Conservation (phyloP, 1,140 invertebrate species). For the Hydropsyche tenuis region DNA sequence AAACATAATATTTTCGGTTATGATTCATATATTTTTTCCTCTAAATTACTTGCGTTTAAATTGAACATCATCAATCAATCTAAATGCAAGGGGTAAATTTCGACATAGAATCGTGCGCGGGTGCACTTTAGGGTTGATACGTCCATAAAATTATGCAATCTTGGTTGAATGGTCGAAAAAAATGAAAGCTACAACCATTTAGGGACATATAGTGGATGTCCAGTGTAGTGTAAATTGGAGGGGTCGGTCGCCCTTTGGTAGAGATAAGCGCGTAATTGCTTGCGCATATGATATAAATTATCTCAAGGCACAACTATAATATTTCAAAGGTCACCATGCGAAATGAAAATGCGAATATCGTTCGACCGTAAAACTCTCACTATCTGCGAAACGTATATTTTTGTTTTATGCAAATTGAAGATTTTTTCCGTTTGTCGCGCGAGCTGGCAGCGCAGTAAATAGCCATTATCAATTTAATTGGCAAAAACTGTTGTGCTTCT, state of each 20-base stretch:
- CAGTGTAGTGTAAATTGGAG: conserved; percentile 34
- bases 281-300: conserved; percentile 46
- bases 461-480: conserved; percentile 24
- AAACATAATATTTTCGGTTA: not conserved
- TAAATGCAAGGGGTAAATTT: too few species aligned
- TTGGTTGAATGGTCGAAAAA: not conserved
- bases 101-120: too few species aligned
- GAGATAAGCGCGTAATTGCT: conserved; percentile 35
- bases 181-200: conserved; percentile 13
- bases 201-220: conserved; percentile 4
- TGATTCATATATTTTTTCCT: too few species aligned
- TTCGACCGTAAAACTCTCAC: too few species aligned
- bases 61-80: too few species aligned
- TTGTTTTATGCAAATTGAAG: too few species aligned
- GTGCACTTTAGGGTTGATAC: too few species aligned
- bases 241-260: not conserved
- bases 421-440: too few species aligned
- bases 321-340: too few species aligned
- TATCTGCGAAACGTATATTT: too few species aligned
- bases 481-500: conserved; percentile 16
- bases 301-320: not conserved
- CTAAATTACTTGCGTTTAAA: too few species aligned
- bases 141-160: not conserved
- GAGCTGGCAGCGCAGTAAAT: conserved; percentile 5
- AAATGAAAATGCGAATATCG: too few species aligned